phyloP scores from a whole-genome alignment of 35 echinoderm and acorn worm genomes.

The Eucidaris tribuloides region DNA sequence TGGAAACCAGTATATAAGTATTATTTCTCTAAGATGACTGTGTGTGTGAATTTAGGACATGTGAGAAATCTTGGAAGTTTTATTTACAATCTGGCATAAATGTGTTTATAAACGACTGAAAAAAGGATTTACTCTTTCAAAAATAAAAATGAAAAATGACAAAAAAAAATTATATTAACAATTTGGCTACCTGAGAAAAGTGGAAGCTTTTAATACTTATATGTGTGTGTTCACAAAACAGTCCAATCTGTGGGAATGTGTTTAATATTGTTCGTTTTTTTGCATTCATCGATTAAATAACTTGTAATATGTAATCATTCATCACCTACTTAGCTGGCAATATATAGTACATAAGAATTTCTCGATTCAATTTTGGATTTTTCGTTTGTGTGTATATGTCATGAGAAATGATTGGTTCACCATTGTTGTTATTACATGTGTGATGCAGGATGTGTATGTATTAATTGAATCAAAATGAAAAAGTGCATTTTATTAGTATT shows the following conservation, averaged over 20 bases:
- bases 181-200: slow-evolving; percentile 10
- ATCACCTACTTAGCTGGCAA: slow-evolving; percentile 28
- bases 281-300: slow-evolving; percentile 30
- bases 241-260: not conserved
- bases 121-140: not conserved
- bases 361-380: not conserved
- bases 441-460: slow-evolving; percentile 2
- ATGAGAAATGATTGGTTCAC: too few relatives aligned
- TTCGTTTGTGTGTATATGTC: too few relatives aligned
- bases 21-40: slow-evolving; percentile 23
- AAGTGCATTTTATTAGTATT: slow-evolving; percentile 35
- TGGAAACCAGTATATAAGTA: slow-evolving; percentile 22
- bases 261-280: slow-evolving; percentile 19
- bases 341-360: slow-evolving; percentile 20
- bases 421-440: too few relatives aligned
- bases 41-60: slow-evolving; percentile 28
- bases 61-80: slow-evolving; percentile 4
- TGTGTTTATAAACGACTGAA: not conserved
- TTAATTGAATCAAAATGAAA: not conserved
- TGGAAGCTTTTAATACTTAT: slow-evolving; percentile 5
- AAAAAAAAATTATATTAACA: not conserved
- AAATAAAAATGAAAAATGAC: not conserved
- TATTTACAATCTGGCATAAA: not conserved
- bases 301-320: slow-evolving; percentile 19
- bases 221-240: slow-evolving; percentile 27